Base-by-base conservation (phyloP, 1,140 invertebrate species). In the Philopotamus ludificatus region DNA sequence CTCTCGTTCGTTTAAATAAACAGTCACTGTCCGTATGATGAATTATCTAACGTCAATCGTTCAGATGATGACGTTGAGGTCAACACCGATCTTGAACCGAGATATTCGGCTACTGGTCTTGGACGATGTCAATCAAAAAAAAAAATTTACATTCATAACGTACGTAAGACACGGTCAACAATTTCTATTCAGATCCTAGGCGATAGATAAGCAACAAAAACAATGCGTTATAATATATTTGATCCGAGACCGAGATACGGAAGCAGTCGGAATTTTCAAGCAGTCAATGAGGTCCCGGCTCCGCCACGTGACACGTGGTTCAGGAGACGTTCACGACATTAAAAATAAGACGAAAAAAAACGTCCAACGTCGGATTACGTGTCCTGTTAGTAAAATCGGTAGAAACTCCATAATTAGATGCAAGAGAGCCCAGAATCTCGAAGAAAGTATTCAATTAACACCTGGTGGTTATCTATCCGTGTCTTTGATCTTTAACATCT, bases 1-100 rank as follows among this genome's bases (percentile, higher is more conserved):
- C n/a, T n/a, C n/a, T n/a, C 28, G 28, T 4, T 34, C 28, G 12
- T 34, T 34, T 34, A 34, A 34, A 34, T 34, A 34, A 7, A 34
- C 28, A 34, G 4, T 50, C 49, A 20, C 9, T 53, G 20, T 22
- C 50, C 16, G 42, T 28, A 20, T 60, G 64, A 65, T 70, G 68
- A 64, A 66, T 70, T 66, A 66, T 70, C 63, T 63, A 44, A 26
- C 59, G 68, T 66, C 63, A 66, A 70, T 66, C 68, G 60, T n/a
- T n/a, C n/a, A 45, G 23, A 18, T 23, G 65, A 66, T 65, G 65
- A 60, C 63, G 51, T 21, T 34, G 62, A 66, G 68, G 68, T 70
- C 68, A 64, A 22, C 9, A 60, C 21, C 44, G 68, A 70, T 70
- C 26, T 45, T 66, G 64, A 70, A 68, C 64, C 61, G 41, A 59